Conservation (phyloP, 2,113 vertebrate genomes). For the Rhinopithecus roxellana region DNA sequence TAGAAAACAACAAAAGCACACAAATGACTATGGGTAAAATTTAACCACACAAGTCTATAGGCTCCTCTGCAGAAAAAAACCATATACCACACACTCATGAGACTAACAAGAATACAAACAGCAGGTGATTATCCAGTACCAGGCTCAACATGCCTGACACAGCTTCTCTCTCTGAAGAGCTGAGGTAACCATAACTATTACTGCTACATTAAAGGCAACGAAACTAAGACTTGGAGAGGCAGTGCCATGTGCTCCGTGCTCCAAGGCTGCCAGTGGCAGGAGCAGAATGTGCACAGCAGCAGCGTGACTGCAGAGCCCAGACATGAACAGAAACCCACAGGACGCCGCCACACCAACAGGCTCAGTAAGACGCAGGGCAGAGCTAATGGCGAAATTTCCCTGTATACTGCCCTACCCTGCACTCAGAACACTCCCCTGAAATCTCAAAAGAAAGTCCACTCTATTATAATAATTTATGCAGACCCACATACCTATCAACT, state of each 20-base stretch:
- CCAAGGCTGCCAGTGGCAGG: no score
- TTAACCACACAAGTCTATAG: neutral
- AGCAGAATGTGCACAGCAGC: neutral
- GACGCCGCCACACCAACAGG: neutral
- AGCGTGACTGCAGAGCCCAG: neutral
- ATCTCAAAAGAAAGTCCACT: neutral
- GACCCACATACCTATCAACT: neutral
- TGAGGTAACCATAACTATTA: neutral
- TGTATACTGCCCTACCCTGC: neutral
- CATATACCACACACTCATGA: neutral
- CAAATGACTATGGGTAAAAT: neutral
- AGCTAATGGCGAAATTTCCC: neutral
- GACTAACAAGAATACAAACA: neutral
- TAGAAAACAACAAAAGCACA: neutral
- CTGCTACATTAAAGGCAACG: neutral
- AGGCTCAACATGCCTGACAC: neutral
- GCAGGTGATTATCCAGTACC: neutral
- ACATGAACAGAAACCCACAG: neutral
- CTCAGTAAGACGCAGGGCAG: neutral
- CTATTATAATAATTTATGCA: neutral
- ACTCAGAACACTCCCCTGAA: neutral
- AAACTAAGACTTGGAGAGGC: neutral
- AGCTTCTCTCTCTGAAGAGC: neutral
- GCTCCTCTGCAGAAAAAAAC: conserved; percentile 29
- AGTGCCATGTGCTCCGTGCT: neutral